Conservation (phyloP, 2,888 invertebrate species). For the Pollenia amentaria region DNA sequence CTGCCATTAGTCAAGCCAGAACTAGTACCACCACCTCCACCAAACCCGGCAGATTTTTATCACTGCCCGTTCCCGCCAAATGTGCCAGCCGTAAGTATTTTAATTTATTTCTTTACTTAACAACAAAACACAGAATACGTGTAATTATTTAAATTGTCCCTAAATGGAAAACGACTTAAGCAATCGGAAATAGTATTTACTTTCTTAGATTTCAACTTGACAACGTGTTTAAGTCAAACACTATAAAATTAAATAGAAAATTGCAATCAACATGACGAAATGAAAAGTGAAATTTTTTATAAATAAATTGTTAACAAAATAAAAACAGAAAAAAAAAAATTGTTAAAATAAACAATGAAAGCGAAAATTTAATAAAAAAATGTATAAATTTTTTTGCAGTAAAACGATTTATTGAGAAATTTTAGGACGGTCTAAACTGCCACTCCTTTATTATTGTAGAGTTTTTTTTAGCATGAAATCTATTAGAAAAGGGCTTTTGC, state of each 20-base stretch:
- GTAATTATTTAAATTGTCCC: constrained; percentile 44
- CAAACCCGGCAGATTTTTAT: constrained; percentile 93
- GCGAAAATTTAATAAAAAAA: neutral
- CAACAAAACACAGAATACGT: constrained; percentile 59
- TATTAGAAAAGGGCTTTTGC: neutral
- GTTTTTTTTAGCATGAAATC: neutral
- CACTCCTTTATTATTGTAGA: constrained; percentile 7
- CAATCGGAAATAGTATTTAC: constrained; percentile 40
- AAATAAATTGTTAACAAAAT: neutral
- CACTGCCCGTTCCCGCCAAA: constrained; percentile 92
- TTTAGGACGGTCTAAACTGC: neutral
- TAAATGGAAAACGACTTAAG: constrained; percentile 17
- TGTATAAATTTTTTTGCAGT: neutral
- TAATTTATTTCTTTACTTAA: neutral
- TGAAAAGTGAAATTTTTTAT: constrained; percentile 43
- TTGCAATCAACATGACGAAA: neutral
- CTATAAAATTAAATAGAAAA: constrained; percentile 29
- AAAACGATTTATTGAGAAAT: neutral
- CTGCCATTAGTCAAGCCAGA: constrained; percentile 86
- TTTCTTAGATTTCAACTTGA: constrained; percentile 1
- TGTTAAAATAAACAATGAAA: constrained; percentile 3
- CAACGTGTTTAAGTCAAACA: constrained; percentile 12
- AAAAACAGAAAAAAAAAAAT: neutral
- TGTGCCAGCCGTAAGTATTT: constrained; percentile 92
- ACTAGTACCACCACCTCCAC: constrained; percentile 87